phyloP scores from a whole-genome alignment of 2,888 invertebrate species.

The Camponotus fellah region DNA sequence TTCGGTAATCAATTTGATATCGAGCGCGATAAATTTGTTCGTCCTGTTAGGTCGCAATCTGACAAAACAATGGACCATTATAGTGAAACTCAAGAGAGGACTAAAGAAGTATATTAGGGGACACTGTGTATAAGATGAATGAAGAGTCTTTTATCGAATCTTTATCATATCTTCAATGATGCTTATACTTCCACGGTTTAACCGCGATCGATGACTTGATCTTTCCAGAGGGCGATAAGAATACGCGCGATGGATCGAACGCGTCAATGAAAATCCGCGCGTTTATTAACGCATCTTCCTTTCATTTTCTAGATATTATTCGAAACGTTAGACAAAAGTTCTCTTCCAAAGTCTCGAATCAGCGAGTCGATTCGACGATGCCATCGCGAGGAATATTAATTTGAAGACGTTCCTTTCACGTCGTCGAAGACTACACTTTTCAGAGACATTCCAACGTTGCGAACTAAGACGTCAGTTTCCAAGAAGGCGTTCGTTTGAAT shows the following conservation, averaged over 20 bases:
- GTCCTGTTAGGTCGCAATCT: neutral
- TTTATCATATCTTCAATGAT: constrained; percentile 4
- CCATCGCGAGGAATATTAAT: neutral
- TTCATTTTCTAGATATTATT: constrained; percentile 21
- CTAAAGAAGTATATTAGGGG: neutral
- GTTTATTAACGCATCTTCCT: constrained; percentile 30
- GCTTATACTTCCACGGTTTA: constrained; percentile 22
- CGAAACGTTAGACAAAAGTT: neutral
- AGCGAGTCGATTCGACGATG: neutral
- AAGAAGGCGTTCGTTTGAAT: constrained; percentile 11
- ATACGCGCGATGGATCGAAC: constrained; percentile 8
- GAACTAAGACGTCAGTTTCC: constrained; percentile 28
- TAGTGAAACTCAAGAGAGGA: neutral
- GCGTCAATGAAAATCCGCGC: neutral
- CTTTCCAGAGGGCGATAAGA: constrained; percentile 40
- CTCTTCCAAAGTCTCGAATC: neutral
- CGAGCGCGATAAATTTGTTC: constrained; percentile 11
- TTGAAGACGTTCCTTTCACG: constrained; percentile 7
- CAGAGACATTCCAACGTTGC: constrained; percentile 34
- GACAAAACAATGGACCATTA: neutral
- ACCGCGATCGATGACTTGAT: neutral
- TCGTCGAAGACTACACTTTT: neutral
- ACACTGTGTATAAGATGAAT: neutral
- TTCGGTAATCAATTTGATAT: neutral
- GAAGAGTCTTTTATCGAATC: neutral